Evolutionary conservation across 2,113 vertebrate genomes (phyloP), one percentile per base, ranked within the genome.

Genomic region (Willisornis vidua): DNA sequence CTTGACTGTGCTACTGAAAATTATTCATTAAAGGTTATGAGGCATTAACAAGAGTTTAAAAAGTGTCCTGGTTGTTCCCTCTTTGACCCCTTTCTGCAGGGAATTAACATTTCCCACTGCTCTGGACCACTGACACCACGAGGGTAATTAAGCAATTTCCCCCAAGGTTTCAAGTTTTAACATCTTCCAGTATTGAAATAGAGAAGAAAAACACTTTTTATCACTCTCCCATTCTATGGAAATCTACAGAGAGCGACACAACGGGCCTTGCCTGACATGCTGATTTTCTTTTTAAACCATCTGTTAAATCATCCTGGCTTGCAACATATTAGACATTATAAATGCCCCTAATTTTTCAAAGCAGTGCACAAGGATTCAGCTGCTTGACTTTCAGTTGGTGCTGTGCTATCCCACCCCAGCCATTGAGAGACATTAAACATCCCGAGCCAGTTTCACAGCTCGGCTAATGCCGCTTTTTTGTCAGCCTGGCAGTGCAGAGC

Each of bases 291-390:
- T 96, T 96, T 86, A 97, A 97, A 95, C 90, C 95, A 95, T 97
- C 96, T 96, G 94, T 93, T 94, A 96, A 96, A 97, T 94, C 95
- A 96, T 95, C 87, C 92, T 89, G 85, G 11, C 85, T 97, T 93
- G 93, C 94, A 96, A 96, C 95, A 87, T 91, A 95, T 90, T 68
- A 92, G 68, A 90, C 92, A 90, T 96, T 96, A 93, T 89, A 93
- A 95, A 96, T 92, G 90, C 90, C 87, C 95, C 95, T 96, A 95
- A 95, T 96, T 97, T 97, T 97, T 96, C 94, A 90, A 95, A 93
- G 95, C 94, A 43, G 92, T 73, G 90, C 90, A 94, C 87, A 90
- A 92, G 88, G 93, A 95, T 96, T 89, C 91, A 94, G 94, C 93
- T 94, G 95, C 95, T 88, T 91, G 95, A 74, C 93, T 97, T 86